Percentiles rank a stretch among this genome's conserved stretches.
These are phyloP conservation scores for Halocaridina rubra DNA, from an alignment of 2,888 invertebrate species.

Conservation along the genomic window DNA sequence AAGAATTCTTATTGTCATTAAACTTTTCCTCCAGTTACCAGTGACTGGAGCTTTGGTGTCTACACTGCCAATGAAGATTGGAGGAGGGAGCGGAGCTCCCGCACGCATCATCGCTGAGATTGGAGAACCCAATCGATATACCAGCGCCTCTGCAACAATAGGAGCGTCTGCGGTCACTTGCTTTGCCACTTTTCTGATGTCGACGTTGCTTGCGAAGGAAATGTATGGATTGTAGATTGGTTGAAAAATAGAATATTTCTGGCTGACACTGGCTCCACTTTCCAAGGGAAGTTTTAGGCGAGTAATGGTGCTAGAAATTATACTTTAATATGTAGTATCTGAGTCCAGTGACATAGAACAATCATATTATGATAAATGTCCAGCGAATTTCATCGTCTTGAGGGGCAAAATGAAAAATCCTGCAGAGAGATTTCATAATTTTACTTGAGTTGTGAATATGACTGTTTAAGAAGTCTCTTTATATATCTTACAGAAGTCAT, in stretches of 20 bases:
- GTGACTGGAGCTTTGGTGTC: slow-evolving; percentile 43
- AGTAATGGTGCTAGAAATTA: not conserved
- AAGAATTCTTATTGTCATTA: too few species aligned
- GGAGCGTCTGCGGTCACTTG: not conserved
- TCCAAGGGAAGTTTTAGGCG: not conserved
- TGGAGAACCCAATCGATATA: not conserved
- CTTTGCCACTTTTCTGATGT: not conserved
- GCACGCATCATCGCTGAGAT: slow-evolving; percentile 52
- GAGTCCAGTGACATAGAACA: too few species aligned
- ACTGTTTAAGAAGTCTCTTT: too few species aligned
- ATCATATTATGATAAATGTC: too few species aligned
- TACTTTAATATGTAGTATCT: too few species aligned
- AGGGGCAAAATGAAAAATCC: too few species aligned
- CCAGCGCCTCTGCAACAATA: not conserved
- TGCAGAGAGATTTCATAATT: too few species aligned
- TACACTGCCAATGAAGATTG: slow-evolving; percentile 49
- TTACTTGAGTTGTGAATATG: too few species aligned
- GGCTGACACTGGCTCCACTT: not conserved
- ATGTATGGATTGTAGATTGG: not conserved
- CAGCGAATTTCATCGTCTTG: too few species aligned
- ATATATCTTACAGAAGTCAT: too few species aligned
- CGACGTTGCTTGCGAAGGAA: not conserved
- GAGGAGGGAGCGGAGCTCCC: slow-evolving; percentile 52
- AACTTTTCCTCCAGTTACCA: slow-evolving; percentile 49
- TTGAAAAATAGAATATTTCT: not conserved